Conservation (phyloP, 1,140 invertebrate genomes). For the Ditylenchus dipsaci region DNA sequence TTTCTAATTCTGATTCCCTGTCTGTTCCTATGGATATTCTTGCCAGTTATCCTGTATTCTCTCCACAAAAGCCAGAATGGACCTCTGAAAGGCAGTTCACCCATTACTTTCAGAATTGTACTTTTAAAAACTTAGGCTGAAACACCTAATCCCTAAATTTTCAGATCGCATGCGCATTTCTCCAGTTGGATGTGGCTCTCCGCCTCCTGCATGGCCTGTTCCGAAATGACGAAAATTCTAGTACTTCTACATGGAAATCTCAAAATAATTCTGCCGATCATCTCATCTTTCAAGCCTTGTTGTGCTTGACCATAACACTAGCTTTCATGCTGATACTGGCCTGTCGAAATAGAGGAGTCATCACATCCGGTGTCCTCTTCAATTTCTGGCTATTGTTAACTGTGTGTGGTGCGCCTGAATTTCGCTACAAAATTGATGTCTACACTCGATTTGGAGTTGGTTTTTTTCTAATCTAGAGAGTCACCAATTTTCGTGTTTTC, state of each 20-base stretch:
- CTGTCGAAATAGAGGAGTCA: constrained; percentile 35
- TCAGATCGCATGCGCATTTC: not conserved
- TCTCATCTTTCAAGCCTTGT: not conserved
- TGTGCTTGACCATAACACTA: constrained; percentile 22
- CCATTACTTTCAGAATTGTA: constrained; percentile 31
- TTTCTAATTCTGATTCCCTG: constrained; percentile 47
- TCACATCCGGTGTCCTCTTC: constrained; percentile 52
- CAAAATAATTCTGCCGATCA: not conserved
- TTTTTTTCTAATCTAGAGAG: not conserved
- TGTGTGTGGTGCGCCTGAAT: constrained; percentile 48
- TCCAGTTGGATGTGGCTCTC: not conserved
- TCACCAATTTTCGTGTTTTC: not conserved
- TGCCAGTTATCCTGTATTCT: constrained; percentile 46
- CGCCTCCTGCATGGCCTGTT: constrained; percentile 5
- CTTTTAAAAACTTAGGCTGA: not conserved
- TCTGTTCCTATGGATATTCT: constrained; percentile 41
- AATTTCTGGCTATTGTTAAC: constrained; percentile 48
- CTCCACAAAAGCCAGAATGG: constrained; percentile 28
- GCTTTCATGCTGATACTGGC: constrained; percentile 36
- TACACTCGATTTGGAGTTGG: not conserved
- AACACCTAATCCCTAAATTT: not conserved
- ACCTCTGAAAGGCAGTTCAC: constrained; percentile 37
- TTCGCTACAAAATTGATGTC: constrained; percentile 38
- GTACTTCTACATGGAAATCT: not conserved
- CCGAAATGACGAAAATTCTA: not conserved